A percentile compares a stretch with the other conserved stretches of the same genome.
These are phyloP conservation scores for Hoplodrina blanda DNA, from an alignment of 2,888 invertebrate species.

Conservation along the genomic window DNA sequence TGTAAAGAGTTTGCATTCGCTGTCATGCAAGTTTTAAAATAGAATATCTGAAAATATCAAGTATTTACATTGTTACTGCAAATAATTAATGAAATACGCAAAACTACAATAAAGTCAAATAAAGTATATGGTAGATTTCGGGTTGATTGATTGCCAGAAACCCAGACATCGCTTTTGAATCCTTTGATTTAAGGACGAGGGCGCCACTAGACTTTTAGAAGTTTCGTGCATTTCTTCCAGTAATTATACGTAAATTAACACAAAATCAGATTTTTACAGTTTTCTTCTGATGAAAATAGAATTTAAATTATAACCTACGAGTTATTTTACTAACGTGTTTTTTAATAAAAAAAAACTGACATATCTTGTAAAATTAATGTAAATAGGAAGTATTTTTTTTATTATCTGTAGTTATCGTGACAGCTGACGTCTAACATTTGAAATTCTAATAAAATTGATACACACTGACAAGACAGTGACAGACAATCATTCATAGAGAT, in stretches of 20 bases:
- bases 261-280: neutral
- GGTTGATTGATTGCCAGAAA: constrained; percentile 30
- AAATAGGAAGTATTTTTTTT: constrained; percentile 20
- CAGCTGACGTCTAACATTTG: neutral
- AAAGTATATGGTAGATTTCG: constrained; percentile 1
- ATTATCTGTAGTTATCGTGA: constrained; percentile 23
- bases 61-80: constrained; percentile 6
- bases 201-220: constrained; percentile 44
- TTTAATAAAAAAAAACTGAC: neutral
- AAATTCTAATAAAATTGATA: constrained; percentile 6
- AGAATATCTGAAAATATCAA: neutral
- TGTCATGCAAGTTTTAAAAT: neutral
- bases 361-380: neutral
- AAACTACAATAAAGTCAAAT: constrained; percentile 6
- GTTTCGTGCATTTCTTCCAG: neutral
- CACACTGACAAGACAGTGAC: no score
- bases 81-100: neutral
- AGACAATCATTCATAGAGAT: no score
- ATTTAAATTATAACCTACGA: neutral
- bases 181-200: constrained; percentile 17
- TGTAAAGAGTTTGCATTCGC: constrained; percentile 24
- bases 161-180: constrained; percentile 6
- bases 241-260: neutral
- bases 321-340: neutral
- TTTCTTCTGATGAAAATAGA: neutral